Percentiles rank a stretch among this genome's conserved stretches.
These are phyloP conservation scores for Harpegnathos saltator DNA, from an alignment of 1,140 invertebrate genomes.

Conservation along the genomic window DNA sequence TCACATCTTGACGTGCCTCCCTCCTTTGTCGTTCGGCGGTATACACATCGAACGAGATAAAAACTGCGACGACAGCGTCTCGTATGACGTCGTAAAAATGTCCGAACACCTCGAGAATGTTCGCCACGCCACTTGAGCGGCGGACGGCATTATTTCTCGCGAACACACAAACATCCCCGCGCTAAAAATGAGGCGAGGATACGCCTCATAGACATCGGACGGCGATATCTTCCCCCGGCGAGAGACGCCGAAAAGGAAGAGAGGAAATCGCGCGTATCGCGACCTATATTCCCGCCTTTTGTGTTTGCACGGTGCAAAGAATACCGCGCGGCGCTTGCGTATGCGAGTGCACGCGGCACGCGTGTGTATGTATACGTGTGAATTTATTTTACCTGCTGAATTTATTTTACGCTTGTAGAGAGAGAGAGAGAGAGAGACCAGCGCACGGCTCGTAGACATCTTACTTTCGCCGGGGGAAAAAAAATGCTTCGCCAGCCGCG, in stretches of 20 bases:
- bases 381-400: conserved; percentile 49
- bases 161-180: neutral
- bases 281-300: conserved; percentile 33
- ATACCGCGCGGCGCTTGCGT: conserved; percentile 9
- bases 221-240: neutral
- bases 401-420: conserved; percentile 40
- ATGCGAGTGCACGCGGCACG: no score
- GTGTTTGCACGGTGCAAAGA: conserved; percentile 19
- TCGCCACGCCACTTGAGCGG: neutral
- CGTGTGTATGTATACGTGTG: no score
- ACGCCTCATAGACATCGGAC: conserved; percentile 10
- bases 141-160: neutral
- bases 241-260: conserved; percentile 6
- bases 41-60: neutral
- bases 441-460: conserved; percentile 9
- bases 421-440: no score
- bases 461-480: conserved; percentile 6
- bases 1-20: no score
- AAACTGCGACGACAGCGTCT: neutral
- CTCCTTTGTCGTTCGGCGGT: neutral
- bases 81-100: conserved; percentile 19
- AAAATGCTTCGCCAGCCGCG: neutral
- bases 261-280: conserved; percentile 37
- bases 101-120: neutral
- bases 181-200: conserved; percentile 27